Base-by-base conservation (phyloP, 2,797 vertebrate genomes). In the Aulostomus chinensis region DNA sequence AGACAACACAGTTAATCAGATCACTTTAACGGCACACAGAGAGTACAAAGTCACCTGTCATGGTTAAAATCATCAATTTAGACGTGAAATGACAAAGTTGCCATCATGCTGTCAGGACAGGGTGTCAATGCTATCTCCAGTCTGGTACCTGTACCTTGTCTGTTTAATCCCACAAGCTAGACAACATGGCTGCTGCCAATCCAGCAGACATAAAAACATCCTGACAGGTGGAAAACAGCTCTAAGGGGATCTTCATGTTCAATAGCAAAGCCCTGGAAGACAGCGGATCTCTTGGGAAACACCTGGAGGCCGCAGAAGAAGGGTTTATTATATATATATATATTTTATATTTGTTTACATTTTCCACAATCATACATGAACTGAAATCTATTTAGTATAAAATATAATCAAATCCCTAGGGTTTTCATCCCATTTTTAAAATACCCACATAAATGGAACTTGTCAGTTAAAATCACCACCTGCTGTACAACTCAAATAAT, bases 161-260 rank as follows among this genome's bases (percentile, higher is more conserved):
- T 26, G 21, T 73, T 69, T 78, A 77, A 85, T 80, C 73, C 63
- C 18, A 54, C 72, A 73, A 79, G 74, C 77, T 70, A 53, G 56
- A 62, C 39, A 73, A 80, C 78, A 78, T 41, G 68, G 49, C 41
- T 8, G 26, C 66, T 62, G 38, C 41, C 39, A 17, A 13, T 41
- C 26, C 1, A 40, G 56, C 51, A 62, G 58, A 76, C 40, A 68
- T 53, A 58, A 70, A 77, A 67, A 47, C 54, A 36, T 31, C 45
- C 48, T 56, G 76, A 63, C 79, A 83, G 78, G 68, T 73, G 62
- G 57, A 68, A 86, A 78, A 68, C 39, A 55, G 43, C 63, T 66
- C 73, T 47, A 26, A 73, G 43, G 52, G 53, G 29, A 71, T 32
- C 46, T 60, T 65, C 42, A 31, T 61, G 55, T 73, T 80, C 51